phyloP scores from a whole-genome alignment of 1,140 invertebrate species.

The Myzus persicae region DNA sequence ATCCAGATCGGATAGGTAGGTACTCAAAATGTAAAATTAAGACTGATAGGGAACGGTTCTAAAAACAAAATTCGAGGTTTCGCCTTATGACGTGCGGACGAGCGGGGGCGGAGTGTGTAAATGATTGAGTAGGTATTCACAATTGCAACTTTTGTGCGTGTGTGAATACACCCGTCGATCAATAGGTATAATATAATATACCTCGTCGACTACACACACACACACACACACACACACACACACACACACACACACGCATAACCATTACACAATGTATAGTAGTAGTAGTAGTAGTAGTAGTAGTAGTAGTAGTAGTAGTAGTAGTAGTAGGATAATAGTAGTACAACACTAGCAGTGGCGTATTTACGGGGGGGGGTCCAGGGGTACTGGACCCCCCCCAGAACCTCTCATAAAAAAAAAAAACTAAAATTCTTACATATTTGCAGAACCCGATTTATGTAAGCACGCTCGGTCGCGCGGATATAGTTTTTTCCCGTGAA shows the following conservation, averaged over 20 bases:
- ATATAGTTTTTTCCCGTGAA: too few species aligned
- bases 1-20: not conserved
- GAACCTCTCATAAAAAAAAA: too few species aligned
- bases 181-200: not conserved
- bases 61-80: not conserved
- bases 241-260: not conserved
- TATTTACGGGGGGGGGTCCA: too few species aligned
- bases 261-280: not conserved
- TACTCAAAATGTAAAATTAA: not conserved
- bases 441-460: too few species aligned
- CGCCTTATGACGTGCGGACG: not conserved
- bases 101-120: not conserved
- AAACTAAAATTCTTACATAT: too few species aligned
- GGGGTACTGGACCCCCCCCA: too few species aligned
- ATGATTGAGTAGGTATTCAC: slow-evolving; percentile 17
- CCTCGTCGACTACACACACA: not conserved
- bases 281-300: not conserved
- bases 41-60: not conserved
- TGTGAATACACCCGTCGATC: not conserved
- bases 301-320: not conserved
- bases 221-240: too few species aligned
- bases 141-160: slow-evolving; percentile 32
- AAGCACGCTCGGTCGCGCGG: too few species aligned
- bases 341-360: too few species aligned
- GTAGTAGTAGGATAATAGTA: not conserved